Conservation (phyloP, 2,113 vertebrate genomes). For the Crotalus tigris region DNA sequence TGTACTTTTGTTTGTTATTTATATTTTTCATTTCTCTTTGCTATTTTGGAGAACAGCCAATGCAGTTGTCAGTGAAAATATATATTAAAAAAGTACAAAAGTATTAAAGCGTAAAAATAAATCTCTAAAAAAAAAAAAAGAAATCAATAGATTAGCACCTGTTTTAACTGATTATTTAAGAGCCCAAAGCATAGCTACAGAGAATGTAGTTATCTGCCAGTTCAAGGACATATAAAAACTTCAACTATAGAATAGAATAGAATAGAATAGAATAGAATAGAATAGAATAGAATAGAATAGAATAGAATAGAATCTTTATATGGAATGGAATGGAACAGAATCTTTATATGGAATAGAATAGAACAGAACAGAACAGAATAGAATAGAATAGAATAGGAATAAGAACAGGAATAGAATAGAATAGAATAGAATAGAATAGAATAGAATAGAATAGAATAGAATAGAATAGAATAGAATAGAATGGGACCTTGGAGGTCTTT, state of each 20-base stretch:
- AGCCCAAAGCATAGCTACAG: neutral
- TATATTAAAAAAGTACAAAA: neutral
- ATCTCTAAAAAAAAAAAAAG: neutral
- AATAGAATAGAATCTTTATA: too few species aligned
- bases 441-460: too few species aligned
- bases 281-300: too few species aligned
- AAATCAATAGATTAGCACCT: neutral
- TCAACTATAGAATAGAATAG: neutral
- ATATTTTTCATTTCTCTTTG: neutral
- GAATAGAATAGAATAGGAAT: too few species aligned
- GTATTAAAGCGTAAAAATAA: neutral
- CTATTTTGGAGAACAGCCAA: neutral
- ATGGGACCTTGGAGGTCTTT: too few species aligned
- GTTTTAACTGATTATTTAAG: neutral
- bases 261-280: too few species aligned
- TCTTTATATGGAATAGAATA: too few species aligned
- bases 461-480: too few species aligned
- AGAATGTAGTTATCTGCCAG: neutral
- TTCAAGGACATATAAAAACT: neutral
- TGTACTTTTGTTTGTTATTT: neutral
- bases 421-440: too few species aligned
- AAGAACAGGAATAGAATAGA: too few species aligned
- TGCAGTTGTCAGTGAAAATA: neutral
- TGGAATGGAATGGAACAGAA: too few species aligned
- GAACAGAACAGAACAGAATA: too few species aligned